These are phyloP conservation scores for Stomatorhinus walkeri DNA, from an alignment of 2,797 vertebrate species.

Conservation along the genomic window DNA sequence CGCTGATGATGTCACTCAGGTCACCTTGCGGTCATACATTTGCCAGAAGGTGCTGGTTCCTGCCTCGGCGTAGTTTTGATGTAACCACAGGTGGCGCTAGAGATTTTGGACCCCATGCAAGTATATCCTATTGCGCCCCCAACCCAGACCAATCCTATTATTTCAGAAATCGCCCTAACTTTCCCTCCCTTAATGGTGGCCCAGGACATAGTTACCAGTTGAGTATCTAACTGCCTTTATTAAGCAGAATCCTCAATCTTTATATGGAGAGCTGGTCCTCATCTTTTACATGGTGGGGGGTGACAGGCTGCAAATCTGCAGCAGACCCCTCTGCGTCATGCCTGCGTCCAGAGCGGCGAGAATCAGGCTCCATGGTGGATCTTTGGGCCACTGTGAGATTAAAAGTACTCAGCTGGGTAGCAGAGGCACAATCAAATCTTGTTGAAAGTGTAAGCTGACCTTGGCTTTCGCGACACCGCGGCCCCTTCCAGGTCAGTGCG, in stretches of 20 bases:
- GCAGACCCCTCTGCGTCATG: slow-evolving; percentile 41
- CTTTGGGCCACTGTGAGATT: slow-evolving; percentile 52
- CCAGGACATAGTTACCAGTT: slow-evolving; percentile 43
- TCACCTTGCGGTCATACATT: background rate
- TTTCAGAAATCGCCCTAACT: background rate
- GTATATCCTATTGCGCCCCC: background rate
- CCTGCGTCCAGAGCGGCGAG: slow-evolving; percentile 38
- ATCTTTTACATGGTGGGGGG: slow-evolving; percentile 37
- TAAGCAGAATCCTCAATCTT: slow-evolving; percentile 41
- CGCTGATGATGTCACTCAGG: background rate
- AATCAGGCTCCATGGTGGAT: slow-evolving; percentile 49
- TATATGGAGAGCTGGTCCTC: slow-evolving; percentile 45
- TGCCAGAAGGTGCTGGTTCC: background rate
- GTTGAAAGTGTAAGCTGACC: slow-evolving; percentile 70
- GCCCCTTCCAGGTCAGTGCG: slow-evolving; percentile 57
- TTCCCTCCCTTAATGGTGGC: background rate
- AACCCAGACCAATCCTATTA: background rate
- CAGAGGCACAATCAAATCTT: slow-evolving; percentile 54
- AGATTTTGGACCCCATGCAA: background rate
- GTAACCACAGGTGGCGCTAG: background rate
- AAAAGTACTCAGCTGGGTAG: slow-evolving; percentile 37
- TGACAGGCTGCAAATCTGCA: slow-evolving; percentile 51
- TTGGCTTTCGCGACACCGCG: slow-evolving; percentile 62
- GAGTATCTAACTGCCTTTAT: slow-evolving; percentile 53
- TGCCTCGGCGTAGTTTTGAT: background rate